Conservation (phyloP, 1,140 invertebrate species). For the Coelopa frigida region DNA sequence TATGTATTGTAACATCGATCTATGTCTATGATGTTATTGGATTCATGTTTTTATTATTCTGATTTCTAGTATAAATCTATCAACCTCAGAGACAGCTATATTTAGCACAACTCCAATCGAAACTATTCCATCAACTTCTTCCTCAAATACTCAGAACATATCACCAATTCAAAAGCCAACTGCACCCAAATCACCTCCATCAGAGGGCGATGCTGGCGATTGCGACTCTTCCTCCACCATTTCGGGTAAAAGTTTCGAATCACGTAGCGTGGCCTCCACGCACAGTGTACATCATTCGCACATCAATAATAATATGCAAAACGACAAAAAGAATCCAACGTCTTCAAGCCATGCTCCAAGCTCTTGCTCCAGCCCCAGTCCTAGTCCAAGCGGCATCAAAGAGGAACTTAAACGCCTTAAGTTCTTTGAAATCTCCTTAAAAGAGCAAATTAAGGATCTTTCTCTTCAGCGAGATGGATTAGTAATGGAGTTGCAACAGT, state of each 20-base stretch:
- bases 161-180: conserved; percentile 42
- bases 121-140: conserved; percentile 11
- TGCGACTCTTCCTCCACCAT: conserved; percentile 38
- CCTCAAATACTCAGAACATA: conserved; percentile 12
- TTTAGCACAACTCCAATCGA: conserved; percentile 38
- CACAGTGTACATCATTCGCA: conserved; percentile 13
- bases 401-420: conserved; percentile 45
- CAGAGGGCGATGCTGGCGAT: conserved; percentile 32
- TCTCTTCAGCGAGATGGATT: conserved; percentile 47
- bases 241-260: conserved; percentile 40
- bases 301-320: conserved; percentile 1
- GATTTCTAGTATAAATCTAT: conserved; percentile 12
- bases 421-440: conserved; percentile 45
- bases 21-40: too few species aligned
- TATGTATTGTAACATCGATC: too few species aligned
- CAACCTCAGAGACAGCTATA: conserved; percentile 40
- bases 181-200: conserved; percentile 17
- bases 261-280: conserved; percentile 32
- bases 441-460: conserved; percentile 46
- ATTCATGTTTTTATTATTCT: too few species aligned
- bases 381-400: conserved; percentile 32
- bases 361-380: conserved; percentile 10
- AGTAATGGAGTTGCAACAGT: conserved; percentile 47
- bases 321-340: too few species aligned
- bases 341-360: background rate